These are phyloP conservation scores for Avahi laniger DNA, from an alignment of 2,797 vertebrate species.

Conservation along the genomic window DNA sequence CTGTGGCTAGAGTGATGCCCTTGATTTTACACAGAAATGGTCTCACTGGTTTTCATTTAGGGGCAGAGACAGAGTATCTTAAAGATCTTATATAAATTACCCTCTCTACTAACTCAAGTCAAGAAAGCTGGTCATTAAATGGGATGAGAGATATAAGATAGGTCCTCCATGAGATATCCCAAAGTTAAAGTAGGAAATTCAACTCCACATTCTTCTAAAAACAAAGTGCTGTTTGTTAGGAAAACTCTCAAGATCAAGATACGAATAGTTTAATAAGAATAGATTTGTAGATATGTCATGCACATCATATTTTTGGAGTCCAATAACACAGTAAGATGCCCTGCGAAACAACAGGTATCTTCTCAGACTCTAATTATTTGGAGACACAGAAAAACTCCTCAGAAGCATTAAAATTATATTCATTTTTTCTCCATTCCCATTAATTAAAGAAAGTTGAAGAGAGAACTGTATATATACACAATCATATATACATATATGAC, in stretches of 20 bases:
- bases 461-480: not conserved
- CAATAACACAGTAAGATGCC: not conserved
- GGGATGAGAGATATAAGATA: not conserved
- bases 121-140: not conserved
- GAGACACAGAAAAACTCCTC: not conserved
- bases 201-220: not conserved
- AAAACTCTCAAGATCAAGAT: not conserved
- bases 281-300: not conserved
- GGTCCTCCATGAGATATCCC: not conserved
- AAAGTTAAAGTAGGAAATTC: not conserved
- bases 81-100: not conserved
- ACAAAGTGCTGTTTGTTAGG: not conserved
- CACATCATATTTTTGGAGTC: not conserved
- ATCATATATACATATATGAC: not conserved
- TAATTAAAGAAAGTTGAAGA: not conserved
- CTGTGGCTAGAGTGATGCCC: not conserved
- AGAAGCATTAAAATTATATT: not conserved
- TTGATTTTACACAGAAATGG: not conserved
- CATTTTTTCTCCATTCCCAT: not conserved
- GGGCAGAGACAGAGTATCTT: not conserved
- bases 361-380: not conserved
- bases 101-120: not conserved
- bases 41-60: not conserved
- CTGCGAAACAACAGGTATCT: not conserved
- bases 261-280: not conserved